Evolutionary conservation across 1,140 invertebrate species (phyloP), one percentile per base, ranked within the genome.

Genomic region (Halyomorpha halys): DNA sequence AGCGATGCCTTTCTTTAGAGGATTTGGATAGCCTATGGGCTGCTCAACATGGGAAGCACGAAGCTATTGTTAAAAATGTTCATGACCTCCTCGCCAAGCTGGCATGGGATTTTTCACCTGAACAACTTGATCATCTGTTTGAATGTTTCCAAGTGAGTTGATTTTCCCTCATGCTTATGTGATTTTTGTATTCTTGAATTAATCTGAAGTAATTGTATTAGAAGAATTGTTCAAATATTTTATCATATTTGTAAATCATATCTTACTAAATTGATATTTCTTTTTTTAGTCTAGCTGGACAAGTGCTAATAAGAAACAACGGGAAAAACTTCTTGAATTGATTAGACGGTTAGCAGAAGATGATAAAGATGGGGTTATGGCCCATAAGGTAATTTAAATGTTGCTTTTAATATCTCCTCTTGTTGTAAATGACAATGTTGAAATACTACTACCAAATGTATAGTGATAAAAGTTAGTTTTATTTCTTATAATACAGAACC

Each of bases 341-440:
- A 98, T 98, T 69, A 81, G 95, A 65, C 81, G 94, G 71, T 76
- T 98, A 63, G 94, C 95, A 18, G 95, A 98, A 77, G 95, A 97
- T 77, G 95, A 98, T 77, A 98, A 98, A 75, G 94, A 97, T 76
- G 95, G 95, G 64, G 91, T 97, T 16, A 98, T 98, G 94, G 94
- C 95, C 56, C 90, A 96, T 73, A 98, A 98, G 81, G 88, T 90
- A 14, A 6, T 49, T 18, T 14, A 4, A 18, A 9, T 18, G 6
- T 49, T 49, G 2, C n/a, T 49, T 49, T 49, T 21, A 4, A 11
- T 6, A 49, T 47, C 3, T 3, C 45, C 4, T 14, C 47, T 49
- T 21, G 11, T 18, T 19, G 45, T 47, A 4, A n/a, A 47, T 15
- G 16, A 13, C 2, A 49, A 11, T 49, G 14, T 9, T 2, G 9